phyloP scores from a whole-genome alignment of 1,140 invertebrate species.

The Pomacea maculata region DNA sequence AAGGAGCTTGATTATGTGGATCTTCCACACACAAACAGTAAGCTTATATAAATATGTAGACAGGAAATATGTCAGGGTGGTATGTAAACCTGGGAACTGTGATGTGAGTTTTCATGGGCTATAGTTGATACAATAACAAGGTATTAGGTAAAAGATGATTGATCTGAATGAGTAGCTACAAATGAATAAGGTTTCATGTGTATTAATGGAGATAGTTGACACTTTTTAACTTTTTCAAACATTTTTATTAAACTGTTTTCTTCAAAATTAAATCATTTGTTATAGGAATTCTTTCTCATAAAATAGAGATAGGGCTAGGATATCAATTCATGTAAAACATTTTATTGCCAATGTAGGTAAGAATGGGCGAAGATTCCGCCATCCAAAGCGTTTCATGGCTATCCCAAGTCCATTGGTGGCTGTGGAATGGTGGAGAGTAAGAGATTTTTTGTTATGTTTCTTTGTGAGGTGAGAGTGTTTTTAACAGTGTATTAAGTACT shows the following conservation, averaged over 20 bases:
- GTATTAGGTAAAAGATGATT: no score
- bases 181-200: no score
- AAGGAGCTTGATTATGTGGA: conserved; percentile 73
- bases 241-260: no score
- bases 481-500: background rate
- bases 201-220: no score
- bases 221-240: no score
- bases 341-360: conserved; percentile 39
- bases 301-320: background rate
- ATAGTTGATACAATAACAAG: no score
- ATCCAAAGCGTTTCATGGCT: conserved; percentile 72
- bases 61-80: background rate
- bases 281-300: no score
- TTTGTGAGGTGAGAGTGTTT: conserved; percentile 3
- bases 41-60: conserved; percentile 27
- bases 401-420: conserved; percentile 71
- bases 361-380: conserved; percentile 65
- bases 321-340: background rate
- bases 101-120: background rate
- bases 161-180: no score
- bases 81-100: background rate
- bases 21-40: conserved; percentile 68
- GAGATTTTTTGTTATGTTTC: conserved; percentile 25
- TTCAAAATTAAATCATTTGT: no score
- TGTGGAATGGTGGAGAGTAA: conserved; percentile 78